These are phyloP conservation scores for Phrynocephalus guinanensis DNA, from an alignment of 2,797 vertebrate species.

Conservation along the genomic window DNA sequence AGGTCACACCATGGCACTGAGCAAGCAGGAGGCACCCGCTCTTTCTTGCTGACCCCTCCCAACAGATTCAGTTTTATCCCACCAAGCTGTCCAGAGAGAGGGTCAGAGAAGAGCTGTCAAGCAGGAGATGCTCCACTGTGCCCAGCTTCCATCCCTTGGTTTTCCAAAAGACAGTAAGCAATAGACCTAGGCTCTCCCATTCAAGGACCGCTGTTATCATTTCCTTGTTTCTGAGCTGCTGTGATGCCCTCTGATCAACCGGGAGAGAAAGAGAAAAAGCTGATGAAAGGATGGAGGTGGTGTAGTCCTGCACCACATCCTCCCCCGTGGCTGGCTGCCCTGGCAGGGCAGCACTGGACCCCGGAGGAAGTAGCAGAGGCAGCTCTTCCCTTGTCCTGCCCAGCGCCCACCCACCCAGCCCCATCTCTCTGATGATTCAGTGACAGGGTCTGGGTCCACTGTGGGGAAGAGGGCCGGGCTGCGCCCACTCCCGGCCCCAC, in stretches of 20 bases:
- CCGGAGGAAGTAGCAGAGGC: not conserved
- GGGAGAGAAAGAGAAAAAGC: not conserved
- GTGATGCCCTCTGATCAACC: not conserved
- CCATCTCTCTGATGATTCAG: not conserved
- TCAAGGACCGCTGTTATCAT: not conserved
- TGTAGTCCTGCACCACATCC: not conserved
- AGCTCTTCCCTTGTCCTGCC: not conserved
- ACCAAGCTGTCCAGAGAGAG: not conserved
- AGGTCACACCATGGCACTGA: not conserved
- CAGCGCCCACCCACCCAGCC: too few relatives aligned
- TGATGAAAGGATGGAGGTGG: not conserved
- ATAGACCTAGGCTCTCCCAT: too few relatives aligned
- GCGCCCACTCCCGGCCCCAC: too few relatives aligned
- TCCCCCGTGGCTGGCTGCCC: too few relatives aligned
- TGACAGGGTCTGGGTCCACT: not conserved
- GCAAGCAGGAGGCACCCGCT: not conserved
- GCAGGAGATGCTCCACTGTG: not conserved
- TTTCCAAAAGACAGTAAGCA: not conserved
- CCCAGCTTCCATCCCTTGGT: not conserved
- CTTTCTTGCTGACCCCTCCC: not conserved
- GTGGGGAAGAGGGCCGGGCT: not conserved
- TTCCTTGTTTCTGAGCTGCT: not conserved
- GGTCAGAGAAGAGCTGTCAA: not conserved
- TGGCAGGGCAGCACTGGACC: not conserved
- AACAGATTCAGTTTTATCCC: not conserved